Percentiles rank a stretch among this genome's conserved stretches.
These are phyloP conservation scores for Prunella himalayana DNA, from an alignment of 2,113 vertebrate species.

Conservation along the genomic window DNA sequence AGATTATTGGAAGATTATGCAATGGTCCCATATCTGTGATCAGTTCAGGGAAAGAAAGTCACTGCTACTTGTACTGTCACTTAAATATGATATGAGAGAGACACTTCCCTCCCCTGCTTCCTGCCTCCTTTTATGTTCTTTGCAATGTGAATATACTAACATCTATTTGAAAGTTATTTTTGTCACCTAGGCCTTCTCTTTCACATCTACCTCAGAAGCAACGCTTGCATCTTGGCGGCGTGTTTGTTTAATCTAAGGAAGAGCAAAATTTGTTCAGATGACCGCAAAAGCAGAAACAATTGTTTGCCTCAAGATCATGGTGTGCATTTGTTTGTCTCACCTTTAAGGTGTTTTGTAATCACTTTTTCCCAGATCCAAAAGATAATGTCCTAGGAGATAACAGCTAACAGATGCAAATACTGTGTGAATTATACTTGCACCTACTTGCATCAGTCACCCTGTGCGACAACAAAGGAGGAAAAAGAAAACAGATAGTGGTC, in stretches of 20 bases:
- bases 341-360: neutral
- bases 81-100: slow-evolving; percentile 61
- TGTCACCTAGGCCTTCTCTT: slow-evolving; percentile 59
- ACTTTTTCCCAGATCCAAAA: neutral
- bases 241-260: slow-evolving; percentile 38
- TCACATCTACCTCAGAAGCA: slow-evolving; percentile 56
- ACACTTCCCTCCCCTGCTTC: slow-evolving; percentile 72
- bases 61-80: slow-evolving; percentile 57
- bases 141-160: slow-evolving; percentile 58
- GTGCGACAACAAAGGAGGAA: neutral
- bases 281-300: neutral
- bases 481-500: neutral
- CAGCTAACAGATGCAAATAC: slow-evolving; percentile 7
- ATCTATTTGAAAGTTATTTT: slow-evolving; percentile 70
- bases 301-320: neutral
- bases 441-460: neutral
- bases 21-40: neutral
- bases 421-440: neutral
- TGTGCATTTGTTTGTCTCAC: neutral
- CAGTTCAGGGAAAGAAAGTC: slow-evolving; percentile 1
- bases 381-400: neutral
- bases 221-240: neutral
- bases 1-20: slow-evolving; percentile 41
- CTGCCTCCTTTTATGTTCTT: slow-evolving; percentile 73
- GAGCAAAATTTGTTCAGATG: neutral